Evolutionary conservation across 2,888 invertebrate species (phyloP), one percentile per base, ranked within the genome.

Genomic region (Tryphoninae sp.): DNA sequence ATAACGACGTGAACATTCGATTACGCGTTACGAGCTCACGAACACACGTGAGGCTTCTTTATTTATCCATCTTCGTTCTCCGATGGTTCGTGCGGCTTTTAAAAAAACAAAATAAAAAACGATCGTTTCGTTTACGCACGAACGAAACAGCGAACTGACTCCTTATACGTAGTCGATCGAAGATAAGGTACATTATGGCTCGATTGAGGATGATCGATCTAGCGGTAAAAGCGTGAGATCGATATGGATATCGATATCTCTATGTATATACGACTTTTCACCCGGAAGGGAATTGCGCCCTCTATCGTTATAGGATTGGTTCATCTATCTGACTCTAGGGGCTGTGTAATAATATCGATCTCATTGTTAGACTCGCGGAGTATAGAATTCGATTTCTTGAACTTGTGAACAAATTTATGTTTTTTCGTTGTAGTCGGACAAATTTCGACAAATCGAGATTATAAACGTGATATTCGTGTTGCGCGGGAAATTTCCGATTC

Each of bases 191-290:
- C 22, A 22, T 64, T 19, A 65, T 64, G 55, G 40, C 22, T 42
- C 22, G 74, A 74, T 74, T 55, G 42, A 74, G 22, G 74, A 74
- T 74, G 55, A 74, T 64, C 64, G 64, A 73, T 62, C 55, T 65
- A 55, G 23, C 64, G 64, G 40, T 53, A 64, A 55, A 42, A 9
- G 55, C 53, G 53, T 23, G n/a, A 16, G 64, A 74, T 65, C 53
- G 49, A 42, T 74, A 53, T 45, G 8, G 16, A 6, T 7, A 4
- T 33, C 55, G n/a, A 16, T 53, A 74, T 65, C 22, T 74, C 22
- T 74, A 53, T 42, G 8, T 23, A 2, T 7, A 4, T 19, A 61
- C 26, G 16, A 61, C 26, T 33, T 33, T 61, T 61, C 40, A 61
- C 64, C 64, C 61, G 61, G 49, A 72, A 61, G 61, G 16, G 42